phyloP scores from a whole-genome alignment of 1,140 invertebrate genomes.

The Ephestia elutella region DNA sequence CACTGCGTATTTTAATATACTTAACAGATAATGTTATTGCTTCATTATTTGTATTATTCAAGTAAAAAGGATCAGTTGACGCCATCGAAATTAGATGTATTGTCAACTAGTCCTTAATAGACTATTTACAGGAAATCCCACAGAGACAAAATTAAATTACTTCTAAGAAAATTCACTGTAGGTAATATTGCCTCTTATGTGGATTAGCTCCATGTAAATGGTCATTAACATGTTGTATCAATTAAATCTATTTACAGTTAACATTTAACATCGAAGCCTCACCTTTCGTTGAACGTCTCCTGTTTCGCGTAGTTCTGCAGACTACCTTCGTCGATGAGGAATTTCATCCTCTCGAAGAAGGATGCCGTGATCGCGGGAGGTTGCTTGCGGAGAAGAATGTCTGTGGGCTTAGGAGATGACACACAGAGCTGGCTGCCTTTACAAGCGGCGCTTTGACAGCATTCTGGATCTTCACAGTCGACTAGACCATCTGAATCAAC shows the following conservation, averaged over 20 bases:
- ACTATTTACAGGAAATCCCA: not conserved
- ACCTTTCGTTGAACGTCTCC: constrained; percentile 98
- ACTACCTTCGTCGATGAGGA: constrained; percentile 97
- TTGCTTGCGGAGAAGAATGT: constrained; percentile 94
- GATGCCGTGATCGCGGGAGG: constrained; percentile 96
- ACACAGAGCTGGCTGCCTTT: constrained; percentile 91
- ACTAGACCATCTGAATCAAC: constrained; percentile 88
- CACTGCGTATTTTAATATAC: constrained; percentile 80
- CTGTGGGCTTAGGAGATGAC: constrained; percentile 93
- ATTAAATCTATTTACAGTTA: constrained; percentile 23
- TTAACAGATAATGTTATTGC: constrained; percentile 53
- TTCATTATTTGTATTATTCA: constrained; percentile 14
- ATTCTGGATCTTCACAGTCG: constrained; percentile 98
- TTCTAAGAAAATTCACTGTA: not conserved
- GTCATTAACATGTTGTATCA: constrained; percentile 21
- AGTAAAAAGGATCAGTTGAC: constrained; percentile 24
- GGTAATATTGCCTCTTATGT: not conserved
- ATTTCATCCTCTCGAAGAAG: constrained; percentile 98
- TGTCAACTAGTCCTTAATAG: constrained; percentile 22
- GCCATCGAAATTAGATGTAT: constrained; percentile 6
- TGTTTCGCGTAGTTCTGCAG: constrained; percentile 96
- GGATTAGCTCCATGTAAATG: not conserved
- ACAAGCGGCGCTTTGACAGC: constrained; percentile 89
- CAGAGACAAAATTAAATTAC: not conserved
- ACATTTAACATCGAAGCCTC: constrained; percentile 73